These are phyloP conservation scores for Oceanites oceanicus DNA, from an alignment of 2,113 vertebrate genomes.

Conservation along the genomic window DNA sequence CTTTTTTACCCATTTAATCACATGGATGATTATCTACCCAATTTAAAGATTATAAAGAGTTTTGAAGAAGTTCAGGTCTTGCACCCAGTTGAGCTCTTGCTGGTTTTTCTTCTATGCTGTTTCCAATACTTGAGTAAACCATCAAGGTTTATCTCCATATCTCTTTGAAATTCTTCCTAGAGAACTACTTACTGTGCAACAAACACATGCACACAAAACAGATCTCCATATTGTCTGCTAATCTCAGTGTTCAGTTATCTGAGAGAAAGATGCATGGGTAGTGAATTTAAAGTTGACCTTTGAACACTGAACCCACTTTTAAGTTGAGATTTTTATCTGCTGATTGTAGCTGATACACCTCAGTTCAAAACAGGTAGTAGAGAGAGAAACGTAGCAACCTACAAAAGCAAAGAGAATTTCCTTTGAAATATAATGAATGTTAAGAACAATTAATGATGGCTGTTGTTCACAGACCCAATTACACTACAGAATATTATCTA, in stretches of 20 bases:
- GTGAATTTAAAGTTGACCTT: not conserved
- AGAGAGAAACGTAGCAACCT: not conserved
- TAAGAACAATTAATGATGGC: not conserved
- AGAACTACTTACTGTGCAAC: not conserved
- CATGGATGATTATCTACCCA: not conserved
- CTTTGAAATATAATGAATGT: not conserved
- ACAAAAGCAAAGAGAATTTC: not conserved
- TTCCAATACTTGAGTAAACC: not conserved
- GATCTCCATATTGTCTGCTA: not conserved
- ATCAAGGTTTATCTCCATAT: not conserved
- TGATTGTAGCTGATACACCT: not conserved
- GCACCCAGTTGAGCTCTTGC: not conserved
- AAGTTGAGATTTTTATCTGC: not conserved
- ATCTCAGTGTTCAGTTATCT: not conserved
- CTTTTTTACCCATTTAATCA: not conserved
- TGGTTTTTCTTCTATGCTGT: not conserved
- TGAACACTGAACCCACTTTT: not conserved
- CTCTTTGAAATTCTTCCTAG: not conserved
- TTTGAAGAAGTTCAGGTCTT: not conserved
- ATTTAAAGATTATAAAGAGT: not conserved
- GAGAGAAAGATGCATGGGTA: not conserved
- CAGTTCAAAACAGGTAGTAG: not conserved
- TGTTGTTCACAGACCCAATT: not conserved
- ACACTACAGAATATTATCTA: not conserved
- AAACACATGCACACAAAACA: not conserved